Percentiles rank a stretch among this genome's conserved stretches.
Evolutionary conservation across 2,113 vertebrate genomes (phyloP).

Genomic region (Coregonus clupeaformis): DNA sequence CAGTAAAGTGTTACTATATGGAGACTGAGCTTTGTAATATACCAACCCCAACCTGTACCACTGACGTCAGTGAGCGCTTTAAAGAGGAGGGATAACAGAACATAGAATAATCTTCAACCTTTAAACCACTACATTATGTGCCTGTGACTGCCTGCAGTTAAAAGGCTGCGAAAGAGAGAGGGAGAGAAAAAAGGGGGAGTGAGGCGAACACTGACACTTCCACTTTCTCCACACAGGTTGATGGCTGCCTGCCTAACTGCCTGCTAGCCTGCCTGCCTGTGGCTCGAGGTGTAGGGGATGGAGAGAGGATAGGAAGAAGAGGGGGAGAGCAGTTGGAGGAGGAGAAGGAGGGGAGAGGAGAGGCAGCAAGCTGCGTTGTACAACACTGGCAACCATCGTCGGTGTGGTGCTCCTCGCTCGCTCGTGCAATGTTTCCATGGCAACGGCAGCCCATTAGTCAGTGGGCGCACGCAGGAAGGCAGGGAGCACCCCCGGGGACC

Average conservation of each 20-base stretch:
- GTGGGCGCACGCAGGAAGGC: constrained; percentile 9
- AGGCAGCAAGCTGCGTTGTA: constrained; percentile 6
- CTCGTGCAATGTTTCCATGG: constrained; percentile 32
- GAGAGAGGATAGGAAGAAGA: neutral
- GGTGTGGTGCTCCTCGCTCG: neutral
- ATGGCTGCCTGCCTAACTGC: too few species aligned
- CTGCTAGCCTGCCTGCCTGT: neutral
- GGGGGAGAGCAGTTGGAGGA: neutral
- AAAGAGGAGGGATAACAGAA: too few species aligned
- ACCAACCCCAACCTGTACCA: too few species aligned
- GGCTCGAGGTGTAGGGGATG: neutral
- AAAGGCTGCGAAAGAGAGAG: neutral
- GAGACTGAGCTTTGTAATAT: too few species aligned
- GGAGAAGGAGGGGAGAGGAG: neutral
- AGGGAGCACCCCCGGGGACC: constrained; percentile 26
- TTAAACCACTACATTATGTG: too few species aligned
- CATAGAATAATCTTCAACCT: too few species aligned
- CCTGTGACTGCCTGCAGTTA: too few species aligned
- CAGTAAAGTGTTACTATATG: too few species aligned
- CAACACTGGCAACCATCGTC: neutral
- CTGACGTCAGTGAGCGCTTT: too few species aligned
- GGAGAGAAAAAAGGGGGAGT: neutral
- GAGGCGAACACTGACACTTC: constrained; percentile 13
- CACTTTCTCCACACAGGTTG: neutral
- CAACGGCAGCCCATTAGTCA: constrained; percentile 43